Percentiles rank a stretch among this genome's conserved stretches.
These are phyloP conservation scores for Drosophila merina DNA, from an alignment of 2,888 invertebrate species.

Conservation along the genomic window DNA sequence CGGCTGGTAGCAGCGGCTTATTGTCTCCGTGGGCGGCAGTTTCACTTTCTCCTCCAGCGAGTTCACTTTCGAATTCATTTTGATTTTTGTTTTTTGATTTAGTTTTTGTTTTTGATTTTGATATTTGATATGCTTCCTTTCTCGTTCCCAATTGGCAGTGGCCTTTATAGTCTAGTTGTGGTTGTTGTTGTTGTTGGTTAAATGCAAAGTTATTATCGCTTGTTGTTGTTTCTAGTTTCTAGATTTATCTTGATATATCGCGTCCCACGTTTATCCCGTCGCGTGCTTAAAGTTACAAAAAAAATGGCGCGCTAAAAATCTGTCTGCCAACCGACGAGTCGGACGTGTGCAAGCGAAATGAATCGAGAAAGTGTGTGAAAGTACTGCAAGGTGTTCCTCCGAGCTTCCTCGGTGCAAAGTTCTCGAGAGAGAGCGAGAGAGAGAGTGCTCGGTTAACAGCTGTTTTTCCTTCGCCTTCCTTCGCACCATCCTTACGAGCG, in stretches of 20 bases:
- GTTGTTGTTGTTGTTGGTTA: conserved; percentile 26
- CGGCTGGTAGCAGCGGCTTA: conserved; percentile 86
- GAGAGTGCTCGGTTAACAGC: conserved; percentile 28
- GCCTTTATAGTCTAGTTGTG: conserved; percentile 53
- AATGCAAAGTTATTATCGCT: conserved; percentile 31
- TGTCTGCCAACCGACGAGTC: conserved; percentile 71
- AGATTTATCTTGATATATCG: conserved; percentile 29
- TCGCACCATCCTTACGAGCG: neutral
- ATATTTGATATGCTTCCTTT: conserved; percentile 19
- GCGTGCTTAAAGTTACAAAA: conserved; percentile 38
- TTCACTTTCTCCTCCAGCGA: conserved; percentile 84
- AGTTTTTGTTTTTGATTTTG: conserved; percentile 35
- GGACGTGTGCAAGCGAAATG: conserved; percentile 81
- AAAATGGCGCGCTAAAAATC: conserved; percentile 29
- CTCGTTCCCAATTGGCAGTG: conserved; percentile 53
- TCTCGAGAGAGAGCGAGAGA: conserved; percentile 3
- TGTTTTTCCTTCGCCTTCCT: neutral
- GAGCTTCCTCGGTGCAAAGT: neutral
- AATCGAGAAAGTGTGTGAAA: conserved; percentile 51
- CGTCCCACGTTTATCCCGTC: conserved; percentile 2
- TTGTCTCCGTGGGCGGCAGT: conserved; percentile 83
- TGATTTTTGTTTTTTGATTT: conserved; percentile 38
- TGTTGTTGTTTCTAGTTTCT: conserved; percentile 10
- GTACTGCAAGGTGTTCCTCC: neutral
- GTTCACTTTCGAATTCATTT: conserved; percentile 83